These are phyloP conservation scores for Drosophila pegasa DNA, from an alignment of 2,888 invertebrate species.

Conservation along the genomic window DNA sequence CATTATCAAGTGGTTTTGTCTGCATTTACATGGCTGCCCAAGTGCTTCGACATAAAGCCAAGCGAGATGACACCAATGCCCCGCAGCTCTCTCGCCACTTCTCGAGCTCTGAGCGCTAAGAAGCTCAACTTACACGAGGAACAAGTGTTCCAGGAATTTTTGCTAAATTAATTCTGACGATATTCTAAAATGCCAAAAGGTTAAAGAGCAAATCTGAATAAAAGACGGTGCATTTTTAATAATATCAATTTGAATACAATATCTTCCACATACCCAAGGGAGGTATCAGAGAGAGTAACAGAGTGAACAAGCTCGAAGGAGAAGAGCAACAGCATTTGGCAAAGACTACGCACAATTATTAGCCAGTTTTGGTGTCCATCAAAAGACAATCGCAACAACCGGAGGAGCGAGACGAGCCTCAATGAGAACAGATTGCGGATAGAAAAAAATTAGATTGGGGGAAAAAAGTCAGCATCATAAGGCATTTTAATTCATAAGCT, in stretches of 20 bases:
- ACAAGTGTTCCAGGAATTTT: constrained; percentile 25
- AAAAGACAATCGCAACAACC: constrained; percentile 2
- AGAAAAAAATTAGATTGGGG: constrained; percentile 8
- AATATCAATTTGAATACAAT: too few species aligned
- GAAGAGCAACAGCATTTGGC: too few species aligned
- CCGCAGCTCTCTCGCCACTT: not conserved
- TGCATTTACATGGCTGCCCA: constrained; percentile 50
- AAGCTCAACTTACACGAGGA: constrained; percentile 24
- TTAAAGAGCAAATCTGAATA: not conserved
- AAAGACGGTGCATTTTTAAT: not conserved
- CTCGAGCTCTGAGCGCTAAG: constrained; percentile 12
- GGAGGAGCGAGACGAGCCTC: not conserved
- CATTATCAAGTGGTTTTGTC: constrained; percentile 68
- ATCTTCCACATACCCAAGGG: too few species aligned
- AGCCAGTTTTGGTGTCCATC: constrained; percentile 36
- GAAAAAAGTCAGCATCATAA: constrained; percentile 69
- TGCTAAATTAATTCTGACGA: too few species aligned
- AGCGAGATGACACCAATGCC: constrained; percentile 31
- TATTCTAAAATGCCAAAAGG: not conserved
- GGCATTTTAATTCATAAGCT: constrained; percentile 83
- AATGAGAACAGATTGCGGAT: constrained; percentile 34
- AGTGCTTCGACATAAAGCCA: constrained; percentile 47
- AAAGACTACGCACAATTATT: constrained; percentile 46
- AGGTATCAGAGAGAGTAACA: too few species aligned
- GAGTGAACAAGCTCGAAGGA: too few species aligned